Conservation (phyloP, 2,113 vertebrate species). For the Psettodes erumei region DNA sequence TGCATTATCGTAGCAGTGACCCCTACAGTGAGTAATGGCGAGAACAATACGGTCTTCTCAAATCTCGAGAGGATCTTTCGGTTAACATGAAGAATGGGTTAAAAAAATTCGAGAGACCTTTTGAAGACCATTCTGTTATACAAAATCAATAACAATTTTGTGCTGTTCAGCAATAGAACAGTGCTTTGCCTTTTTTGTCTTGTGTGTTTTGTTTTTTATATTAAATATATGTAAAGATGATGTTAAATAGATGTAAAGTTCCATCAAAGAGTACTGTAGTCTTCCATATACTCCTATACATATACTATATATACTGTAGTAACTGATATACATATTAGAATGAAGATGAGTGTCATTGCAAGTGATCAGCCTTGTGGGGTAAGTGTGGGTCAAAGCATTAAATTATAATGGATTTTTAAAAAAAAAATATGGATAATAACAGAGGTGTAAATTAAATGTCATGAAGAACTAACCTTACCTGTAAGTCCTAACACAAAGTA, state of each 20-base stretch:
- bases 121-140: neutral
- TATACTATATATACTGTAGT: too few species aligned
- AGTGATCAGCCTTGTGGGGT: neutral
- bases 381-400: neutral
- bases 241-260: neutral
- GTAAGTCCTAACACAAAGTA: neutral
- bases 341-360: neutral
- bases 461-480: constrained; percentile 13
- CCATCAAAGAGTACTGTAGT: too few species aligned
- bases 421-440: neutral
- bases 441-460: neutral
- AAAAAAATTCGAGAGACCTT: neutral
- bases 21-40: constrained; percentile 3
- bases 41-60: neutral
- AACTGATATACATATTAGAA: too few species aligned
- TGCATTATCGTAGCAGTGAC: constrained; percentile 14
- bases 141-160: constrained; percentile 4
- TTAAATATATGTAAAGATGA: too few species aligned
- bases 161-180: neutral
- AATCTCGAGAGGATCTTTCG: neutral
- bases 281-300: too few species aligned
- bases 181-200: neutral
- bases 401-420: neutral
- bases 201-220: neutral
- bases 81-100: neutral